Evolutionary conservation across 2,888 invertebrate genomes (phyloP), one percentile per base, ranked within the genome.

Genomic region (Emesis castigata): DNA sequence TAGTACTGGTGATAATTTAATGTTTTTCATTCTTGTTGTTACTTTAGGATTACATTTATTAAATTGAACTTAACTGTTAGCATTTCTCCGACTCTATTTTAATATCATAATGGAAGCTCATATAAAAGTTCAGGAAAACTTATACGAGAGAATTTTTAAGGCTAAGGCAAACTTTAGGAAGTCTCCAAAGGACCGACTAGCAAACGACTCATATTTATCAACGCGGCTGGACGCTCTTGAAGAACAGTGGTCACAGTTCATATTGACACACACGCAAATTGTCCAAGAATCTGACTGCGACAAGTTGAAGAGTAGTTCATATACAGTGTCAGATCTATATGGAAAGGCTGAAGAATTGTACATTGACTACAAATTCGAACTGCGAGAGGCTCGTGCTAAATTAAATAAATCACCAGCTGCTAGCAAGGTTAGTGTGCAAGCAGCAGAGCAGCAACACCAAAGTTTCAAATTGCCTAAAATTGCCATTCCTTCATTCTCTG

Each of bases 401-500:
- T 69, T 75, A 53, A 26, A 18, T 2, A 26, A 22, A 9, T 14
- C 4, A 6, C 56, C 6, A 8, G 4, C 58, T 9, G 22, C 56
- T 20, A 20, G 18, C 1, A 18, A 70, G 4, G 39, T 14, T 34
- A 58, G 39, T 31, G 34, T 4, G 1, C 56, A 62, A n/a, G 22
- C 18, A 56, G 2, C n/a, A n/a, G n/a, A n/a, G n/a, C n/a, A n/a
- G n/a, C 39, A 20, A 56, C 69, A 61, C 11, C 69, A 18, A 16
- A 9, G 29, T 16, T 26, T 69, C n/a, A 69, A 69, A 56, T 31
- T 69, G 18, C 69, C 69, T 4, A 56, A 56, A 16, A 39, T 16
- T 56, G 53, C 56, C 1, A 66, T 82, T 14, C 80, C 80, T 1
- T 53, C 22, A 5, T 86, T 87, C 66, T 75, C 80, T 0, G 85